A percentile compares a stretch with the other conserved stretches of the same genome.
Conservation (phyloP, 64 coral and sea anemone genomes). For the Actinia equina region DNA sequence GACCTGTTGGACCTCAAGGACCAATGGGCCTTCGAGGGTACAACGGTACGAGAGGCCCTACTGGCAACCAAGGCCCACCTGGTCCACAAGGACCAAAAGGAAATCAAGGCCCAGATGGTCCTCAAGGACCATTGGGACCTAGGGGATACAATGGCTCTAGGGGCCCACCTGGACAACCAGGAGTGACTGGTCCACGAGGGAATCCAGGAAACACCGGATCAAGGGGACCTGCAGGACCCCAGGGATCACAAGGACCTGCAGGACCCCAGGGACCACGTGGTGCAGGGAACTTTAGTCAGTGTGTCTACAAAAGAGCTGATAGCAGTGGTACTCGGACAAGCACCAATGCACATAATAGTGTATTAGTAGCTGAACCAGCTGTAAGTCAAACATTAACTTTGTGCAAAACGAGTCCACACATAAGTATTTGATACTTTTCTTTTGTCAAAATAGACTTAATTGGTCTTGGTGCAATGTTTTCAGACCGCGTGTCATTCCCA, state of each 20-base stretch:
- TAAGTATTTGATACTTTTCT: no score
- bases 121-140: constrained; percentile 12
- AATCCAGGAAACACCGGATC: constrained; percentile 23
- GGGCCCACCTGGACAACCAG: constrained; percentile 14
- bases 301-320: constrained; percentile 10
- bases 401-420: not conserved
- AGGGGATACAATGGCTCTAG: constrained; percentile 20
- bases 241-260: constrained; percentile 18
- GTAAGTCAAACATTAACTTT: not conserved
- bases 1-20: constrained; percentile 12
- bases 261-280: constrained; percentile 35
- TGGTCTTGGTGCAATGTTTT: no score
- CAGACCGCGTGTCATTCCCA: no score
- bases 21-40: constrained; percentile 14
- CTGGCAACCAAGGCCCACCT: constrained; percentile 17
- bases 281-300: constrained; percentile 47
- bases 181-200: constrained; percentile 21
- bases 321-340: no score
- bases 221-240: constrained; percentile 17
- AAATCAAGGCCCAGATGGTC: constrained; percentile 18
- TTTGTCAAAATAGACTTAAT: no score
- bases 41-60: constrained; percentile 27
- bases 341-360: not conserved
- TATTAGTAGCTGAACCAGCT: not conserved
- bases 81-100: constrained; percentile 30